Conservation (phyloP, 2,888 invertebrate genomes). For the Limnephilus marmoratus region DNA sequence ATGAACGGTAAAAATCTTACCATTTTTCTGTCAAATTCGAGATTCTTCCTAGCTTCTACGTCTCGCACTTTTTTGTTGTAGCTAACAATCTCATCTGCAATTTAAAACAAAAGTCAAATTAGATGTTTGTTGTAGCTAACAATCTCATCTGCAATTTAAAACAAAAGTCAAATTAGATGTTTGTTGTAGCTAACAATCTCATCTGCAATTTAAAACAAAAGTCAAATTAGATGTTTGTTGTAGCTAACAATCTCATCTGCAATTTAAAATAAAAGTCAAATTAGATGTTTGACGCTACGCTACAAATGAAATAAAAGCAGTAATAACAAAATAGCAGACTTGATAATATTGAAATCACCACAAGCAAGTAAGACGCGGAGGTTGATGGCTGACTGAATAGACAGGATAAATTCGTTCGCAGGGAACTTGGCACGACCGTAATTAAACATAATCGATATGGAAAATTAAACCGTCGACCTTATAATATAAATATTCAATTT, state of each 20-base stretch:
- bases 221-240: too few species aligned
- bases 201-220: constrained; percentile 74
- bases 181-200: constrained; percentile 78
- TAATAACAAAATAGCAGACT: background rate
- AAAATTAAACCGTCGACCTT: too few species aligned
- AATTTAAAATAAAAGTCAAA: constrained; percentile 67
- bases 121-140: constrained; percentile 74
- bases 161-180: too few species aligned
- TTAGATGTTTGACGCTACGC: background rate
- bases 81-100: constrained; percentile 79
- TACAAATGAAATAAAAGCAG: background rate
- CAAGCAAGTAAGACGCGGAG: background rate
- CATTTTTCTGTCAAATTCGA: constrained; percentile 77
- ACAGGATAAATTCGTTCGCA: background rate
- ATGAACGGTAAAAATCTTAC: constrained; percentile 70
- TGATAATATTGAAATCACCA: background rate
- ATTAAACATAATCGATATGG: background rate
- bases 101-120: background rate
- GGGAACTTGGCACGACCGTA: background rate
- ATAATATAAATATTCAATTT: too few species aligned
- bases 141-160: constrained; percentile 77
- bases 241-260: constrained; percentile 79
- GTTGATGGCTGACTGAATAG: background rate
- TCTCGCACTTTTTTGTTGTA: constrained; percentile 76
- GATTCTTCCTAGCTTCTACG: constrained; percentile 73